Evolutionary conservation across 2,113 vertebrate species (phyloP).

Genomic region (Anas platyrhynchos): DNA sequence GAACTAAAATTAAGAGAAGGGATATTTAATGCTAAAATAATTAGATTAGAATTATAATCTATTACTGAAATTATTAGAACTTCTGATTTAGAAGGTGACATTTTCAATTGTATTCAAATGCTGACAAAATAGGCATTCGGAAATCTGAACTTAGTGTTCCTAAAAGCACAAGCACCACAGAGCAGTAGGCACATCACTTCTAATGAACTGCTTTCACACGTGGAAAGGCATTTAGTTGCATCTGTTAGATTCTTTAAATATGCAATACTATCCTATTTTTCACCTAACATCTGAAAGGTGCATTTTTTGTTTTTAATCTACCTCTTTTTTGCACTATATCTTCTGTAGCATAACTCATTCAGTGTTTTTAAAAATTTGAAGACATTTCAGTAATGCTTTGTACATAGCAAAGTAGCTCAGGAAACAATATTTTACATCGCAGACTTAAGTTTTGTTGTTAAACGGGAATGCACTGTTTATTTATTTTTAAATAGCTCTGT

Average conservation of each 20-base stretch:
- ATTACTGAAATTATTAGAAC: not conserved
- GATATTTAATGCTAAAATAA: not conserved
- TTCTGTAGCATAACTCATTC: not conserved
- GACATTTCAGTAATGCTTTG: not conserved
- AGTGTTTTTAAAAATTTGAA: not conserved
- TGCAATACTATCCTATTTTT: not conserved
- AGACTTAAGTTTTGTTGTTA: not conserved
- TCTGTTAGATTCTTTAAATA: not conserved
- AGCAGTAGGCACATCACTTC: not conserved
- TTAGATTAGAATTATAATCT: not conserved
- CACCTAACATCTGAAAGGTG: not conserved
- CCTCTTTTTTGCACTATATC: not conserved
- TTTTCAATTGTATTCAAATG: not conserved
- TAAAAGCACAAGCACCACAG: not conserved
- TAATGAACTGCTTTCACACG: too few species aligned
- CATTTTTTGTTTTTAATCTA: not conserved
- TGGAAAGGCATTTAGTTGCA: not conserved
- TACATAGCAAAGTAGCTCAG: not conserved
- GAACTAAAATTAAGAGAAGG: not conserved
- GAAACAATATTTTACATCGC: not conserved
- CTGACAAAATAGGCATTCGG: not conserved
- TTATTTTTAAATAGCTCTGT: not conserved
- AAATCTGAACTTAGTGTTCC: not conserved
- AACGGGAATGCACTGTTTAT: too few species aligned
- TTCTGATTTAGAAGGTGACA: not conserved